A percentile compares a stretch with the other conserved stretches of the same genome.
Conservation (phyloP, 2,888 invertebrate genomes). For the Sarcophaga rosellei region DNA sequence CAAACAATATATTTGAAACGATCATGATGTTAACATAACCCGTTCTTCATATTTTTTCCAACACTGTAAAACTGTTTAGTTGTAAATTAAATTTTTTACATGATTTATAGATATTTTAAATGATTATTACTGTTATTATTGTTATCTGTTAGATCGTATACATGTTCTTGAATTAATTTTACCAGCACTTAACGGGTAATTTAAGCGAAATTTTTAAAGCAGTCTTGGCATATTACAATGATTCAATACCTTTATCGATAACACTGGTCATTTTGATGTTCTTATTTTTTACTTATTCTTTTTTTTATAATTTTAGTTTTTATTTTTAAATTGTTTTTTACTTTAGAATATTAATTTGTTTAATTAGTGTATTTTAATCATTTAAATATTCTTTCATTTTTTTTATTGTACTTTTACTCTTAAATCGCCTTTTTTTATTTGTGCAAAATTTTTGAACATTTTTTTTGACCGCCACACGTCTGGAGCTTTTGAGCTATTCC, state of each 20-base stretch:
- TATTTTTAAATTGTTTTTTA: not conserved
- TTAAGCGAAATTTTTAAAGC: not conserved
- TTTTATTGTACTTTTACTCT: not conserved
- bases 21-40: no score
- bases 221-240: not conserved
- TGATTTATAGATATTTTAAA: no score
- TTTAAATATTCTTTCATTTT: not conserved
- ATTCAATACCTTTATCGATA: conserved; percentile 36
- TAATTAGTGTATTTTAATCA: not conserved
- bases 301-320: not conserved
- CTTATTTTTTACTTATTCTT: not conserved
- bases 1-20: no score
- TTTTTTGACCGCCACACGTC: no score
- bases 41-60: no score
- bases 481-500: no score
- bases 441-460: no score
- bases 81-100: no score
- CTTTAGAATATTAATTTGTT: not conserved
- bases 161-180: not conserved
- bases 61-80: no score
- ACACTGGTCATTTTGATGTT: conserved; percentile 13
- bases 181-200: no score
- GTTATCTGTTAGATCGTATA: no score
- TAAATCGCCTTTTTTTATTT: not conserved
- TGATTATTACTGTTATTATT: no score